Base-by-base conservation (phyloP, 2,888 invertebrate genomes). In the Megaustenia siamemsis region DNA sequence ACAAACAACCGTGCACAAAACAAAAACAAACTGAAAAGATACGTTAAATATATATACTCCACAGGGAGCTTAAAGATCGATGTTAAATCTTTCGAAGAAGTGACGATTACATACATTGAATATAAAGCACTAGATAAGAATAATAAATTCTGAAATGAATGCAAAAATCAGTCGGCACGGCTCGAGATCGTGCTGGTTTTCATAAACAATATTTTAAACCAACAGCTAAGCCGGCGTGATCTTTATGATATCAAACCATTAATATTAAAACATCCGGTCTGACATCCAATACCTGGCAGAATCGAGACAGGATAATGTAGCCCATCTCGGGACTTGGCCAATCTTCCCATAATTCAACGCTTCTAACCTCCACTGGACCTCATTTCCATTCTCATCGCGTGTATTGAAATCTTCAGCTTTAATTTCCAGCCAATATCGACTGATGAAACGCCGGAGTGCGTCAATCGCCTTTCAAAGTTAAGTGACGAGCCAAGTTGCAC, bases 351-450 rank as follows among this genome's bases (percentile, higher is more conserved):
- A 8, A 15, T 28, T 49, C 32, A 43, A 49, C 73, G 45, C 38
- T 73, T 32, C 49, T 32, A 21, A 4, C 32, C 32, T 45, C 73
- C 32, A 32, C 24, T 40, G 77, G 40, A 43, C 60, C 60, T 79
- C 79, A 79, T 63, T 28, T 68, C 79, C 45, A 69, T 69, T 49
- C 49, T 40, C 32, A 35, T 56, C 69, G 15, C 49, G 66, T 66
- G 79, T 63, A 79, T 66, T 66, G 79, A 60, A 79, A 79, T 79
- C 56, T 28, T 45, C 40, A 1, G 66, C 45, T 66, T 79, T 66
- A 79, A 66, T 79, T 79, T 66, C 60, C 32, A 79, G 66, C 69
- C 80, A 69, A 53, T 69, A 81, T 81, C 80, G 80, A 81, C 69
- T 69, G 80, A 81, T 68, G 80, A 68, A 77, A 69, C 38, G 35